Evolutionary conservation across 1,140 invertebrate genomes (phyloP).

Genomic region (Drosophila bifasciata): DNA sequence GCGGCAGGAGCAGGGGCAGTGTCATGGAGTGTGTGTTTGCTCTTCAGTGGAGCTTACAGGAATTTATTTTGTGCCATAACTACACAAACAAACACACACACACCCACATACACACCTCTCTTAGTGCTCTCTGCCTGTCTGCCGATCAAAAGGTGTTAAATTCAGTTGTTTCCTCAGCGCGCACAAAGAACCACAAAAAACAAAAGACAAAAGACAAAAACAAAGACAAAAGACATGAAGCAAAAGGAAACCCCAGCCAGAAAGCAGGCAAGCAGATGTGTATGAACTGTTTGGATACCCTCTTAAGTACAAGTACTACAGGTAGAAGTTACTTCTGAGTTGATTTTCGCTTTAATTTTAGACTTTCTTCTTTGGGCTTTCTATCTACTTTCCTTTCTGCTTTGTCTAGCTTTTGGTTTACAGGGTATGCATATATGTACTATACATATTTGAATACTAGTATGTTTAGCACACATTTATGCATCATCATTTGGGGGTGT

Average conservation of each 20-base stretch:
- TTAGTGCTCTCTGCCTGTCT: conserved; percentile 50
- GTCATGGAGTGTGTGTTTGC: conserved; percentile 29
- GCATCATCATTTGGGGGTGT: too few species aligned
- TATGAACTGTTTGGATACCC: not conserved
- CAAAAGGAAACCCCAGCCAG: conserved; percentile 3
- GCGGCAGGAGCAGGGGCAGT: too few species aligned
- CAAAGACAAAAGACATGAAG: conserved; percentile 47
- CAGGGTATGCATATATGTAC: too few species aligned
- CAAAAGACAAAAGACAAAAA: too few species aligned
- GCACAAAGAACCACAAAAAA: conserved; percentile 57
- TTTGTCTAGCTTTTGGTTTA: too few species aligned
- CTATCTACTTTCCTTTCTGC: too few species aligned
- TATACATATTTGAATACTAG: too few species aligned
- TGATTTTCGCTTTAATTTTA: too few species aligned
- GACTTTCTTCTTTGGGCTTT: too few species aligned
- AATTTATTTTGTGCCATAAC: conserved; percentile 76
- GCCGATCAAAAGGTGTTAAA: conserved; percentile 81
- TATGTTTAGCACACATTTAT: too few species aligned
- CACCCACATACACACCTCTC: conserved; percentile 3
- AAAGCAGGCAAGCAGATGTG: not conserved
- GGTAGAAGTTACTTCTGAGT: too few species aligned
- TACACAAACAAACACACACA: conserved; percentile 44
- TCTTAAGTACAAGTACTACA: too few species aligned
- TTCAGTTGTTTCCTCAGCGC: conserved; percentile 77
- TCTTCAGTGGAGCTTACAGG: conserved; percentile 65